phyloP scores from a whole-genome alignment of 2,113 vertebrate genomes.

The cattle (Bos taurus) region DNA sequence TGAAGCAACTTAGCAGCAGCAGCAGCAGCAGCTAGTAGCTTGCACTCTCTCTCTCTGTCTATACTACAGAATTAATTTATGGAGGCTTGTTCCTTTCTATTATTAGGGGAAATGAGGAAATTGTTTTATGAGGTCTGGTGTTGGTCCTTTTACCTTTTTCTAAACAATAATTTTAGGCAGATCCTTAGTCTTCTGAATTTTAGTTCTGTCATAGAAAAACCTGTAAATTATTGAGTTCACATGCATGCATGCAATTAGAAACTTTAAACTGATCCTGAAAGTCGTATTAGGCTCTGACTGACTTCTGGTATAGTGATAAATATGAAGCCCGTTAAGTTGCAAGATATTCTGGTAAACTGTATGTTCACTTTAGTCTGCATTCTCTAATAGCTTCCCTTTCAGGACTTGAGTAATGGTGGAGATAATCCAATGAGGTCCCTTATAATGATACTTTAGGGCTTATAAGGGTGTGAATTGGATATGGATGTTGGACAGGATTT shows the following conservation, averaged over 20 bases:
- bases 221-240: background rate
- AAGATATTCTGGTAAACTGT: background rate
- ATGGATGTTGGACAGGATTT: background rate
- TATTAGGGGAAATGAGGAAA: background rate
- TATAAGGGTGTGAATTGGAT: background rate
- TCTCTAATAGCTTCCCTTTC: background rate
- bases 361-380: background rate
- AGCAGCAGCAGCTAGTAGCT: too few species aligned
- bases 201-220: background rate
- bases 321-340: background rate
- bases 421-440: background rate
- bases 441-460: background rate
- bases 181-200: background rate
- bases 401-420: background rate
- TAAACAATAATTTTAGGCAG: background rate
- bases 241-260: background rate
- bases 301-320: background rate
- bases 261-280: background rate
- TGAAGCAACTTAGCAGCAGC: too few species aligned
- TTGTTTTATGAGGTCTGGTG: background rate
- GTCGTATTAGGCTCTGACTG: background rate
- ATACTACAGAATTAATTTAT: background rate
- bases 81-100: background rate
- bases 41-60: background rate
- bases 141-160: background rate